Evolutionary conservation across 2,797 vertebrate genomes (phyloP), one percentile per base, ranked within the genome.

Genomic region (Harpagifer antarcticus): DNA sequence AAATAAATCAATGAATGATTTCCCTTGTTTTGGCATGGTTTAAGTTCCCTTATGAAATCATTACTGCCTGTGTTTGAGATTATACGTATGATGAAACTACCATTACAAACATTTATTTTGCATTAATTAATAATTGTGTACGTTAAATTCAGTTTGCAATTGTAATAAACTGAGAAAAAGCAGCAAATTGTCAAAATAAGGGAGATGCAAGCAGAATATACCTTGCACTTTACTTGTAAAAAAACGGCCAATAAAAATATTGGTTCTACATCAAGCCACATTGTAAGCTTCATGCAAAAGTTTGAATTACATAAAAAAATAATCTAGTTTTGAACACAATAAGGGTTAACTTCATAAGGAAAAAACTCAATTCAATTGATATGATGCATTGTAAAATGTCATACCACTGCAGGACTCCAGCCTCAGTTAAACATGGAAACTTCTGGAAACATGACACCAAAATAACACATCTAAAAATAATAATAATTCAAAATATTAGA

Each of bases 401-500:
- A 62, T 40, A 52, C 5, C 23, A 7, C 4, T 60, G 45, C 3
- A 55, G 60, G 66, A 71, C 44, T 42, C 17, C 19, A 54, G 23
- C 58, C 23, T 16, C 45, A 58, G 7, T 53, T 56, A 61, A 73
- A 70, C 37, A 55, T 11, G 60, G n/a, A 55, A 19, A 43, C 72
- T 48, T 57, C 37, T 3, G 45, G 40, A 61, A 13, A 43, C 23
- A 53, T 48, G 68, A 57, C 37, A 53, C 10, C 33, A 43, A 53
- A 50, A 45, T 66, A 43, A 72, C 48, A 65, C 48, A 37, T 6
- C 56, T 17, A 60, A 9, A 50, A 78, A 58, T 53, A 55, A 55
- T 42, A 44, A 45, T 20, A 23, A 78, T 62, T 49, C 9, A 13
- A 74, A 60, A 65, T 70, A 37, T 77, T 76, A 37, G 54, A 80